Base-by-base conservation (phyloP, 2,113 vertebrate genomes). In the Callionymus lyra region DNA sequence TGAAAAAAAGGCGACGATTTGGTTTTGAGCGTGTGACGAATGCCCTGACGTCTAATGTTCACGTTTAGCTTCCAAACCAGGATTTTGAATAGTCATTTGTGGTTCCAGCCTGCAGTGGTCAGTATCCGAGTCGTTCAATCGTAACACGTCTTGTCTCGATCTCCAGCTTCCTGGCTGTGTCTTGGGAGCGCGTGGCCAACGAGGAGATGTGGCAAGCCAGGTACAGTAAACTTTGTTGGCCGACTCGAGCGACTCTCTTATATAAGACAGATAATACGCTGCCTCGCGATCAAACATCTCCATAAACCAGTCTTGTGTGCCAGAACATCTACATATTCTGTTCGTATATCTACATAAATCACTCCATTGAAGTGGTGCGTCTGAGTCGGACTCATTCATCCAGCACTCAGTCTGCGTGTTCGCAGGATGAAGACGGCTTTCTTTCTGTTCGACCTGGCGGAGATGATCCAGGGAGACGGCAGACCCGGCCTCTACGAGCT, bases 171-270 rank as follows among this genome's bases (percentile, higher is more conserved):
- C 77, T 83, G 55, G 76, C 86, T 33, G 84, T 88, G 50, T 94
- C 93, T 37, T 99, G 95, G 95, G 95, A 99, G 77, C 85, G 82
- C 16, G 88, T 99, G 1, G 93, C 91, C 71, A 97, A 97, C 8
- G 94, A 97, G 75, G 95, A 99, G 77, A 98, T 99, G 94, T 99
- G 95, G 95, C 94, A 99, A 82, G 90, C 94, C 76, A 94, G 94
- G 94, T 97, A 76, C 16, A 35, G n/a, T 58, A 5, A 59, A 64
- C 38, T n/a, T 54, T 44, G 41, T 27, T 13, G 44, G 33, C 17
- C 68, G 37, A 31, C 19, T 6, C 18, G 16, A n/a, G n/a, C n/a
- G n/a, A 14, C 1, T 38, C 41, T 47, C 40, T 12, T 53, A 35
- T 51, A 41, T 39, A 16, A 48, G 31, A 53, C 52, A 47, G 49